Conservation (phyloP, 2,797 vertebrate species). For the Takifugu ocellatus region DNA sequence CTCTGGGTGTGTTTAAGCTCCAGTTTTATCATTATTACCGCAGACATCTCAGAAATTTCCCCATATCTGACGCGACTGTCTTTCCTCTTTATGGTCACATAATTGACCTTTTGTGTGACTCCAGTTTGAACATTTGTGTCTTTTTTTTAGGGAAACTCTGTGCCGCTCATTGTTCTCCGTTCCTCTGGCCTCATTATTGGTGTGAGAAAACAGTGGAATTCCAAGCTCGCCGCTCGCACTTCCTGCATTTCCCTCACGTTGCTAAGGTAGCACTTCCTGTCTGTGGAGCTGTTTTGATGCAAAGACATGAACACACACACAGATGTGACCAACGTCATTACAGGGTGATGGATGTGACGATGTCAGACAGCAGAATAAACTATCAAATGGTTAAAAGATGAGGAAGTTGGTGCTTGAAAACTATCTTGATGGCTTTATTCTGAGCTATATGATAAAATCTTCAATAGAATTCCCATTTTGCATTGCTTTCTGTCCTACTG, state of each 20-base stretch:
- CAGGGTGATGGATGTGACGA: too few species aligned
- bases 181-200: constrained; percentile 34
- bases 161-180: constrained; percentile 52
- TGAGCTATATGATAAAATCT: not conserved
- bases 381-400: too few species aligned
- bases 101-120: constrained; percentile 59
- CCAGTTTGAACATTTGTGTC: constrained; percentile 52
- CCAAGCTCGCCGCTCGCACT: constrained; percentile 63
- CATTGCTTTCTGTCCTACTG: not conserved
- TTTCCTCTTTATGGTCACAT: constrained; percentile 50
- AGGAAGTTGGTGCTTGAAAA: too few species aligned
- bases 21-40: constrained; percentile 13
- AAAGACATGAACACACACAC: constrained; percentile 3
- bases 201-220: constrained; percentile 72
- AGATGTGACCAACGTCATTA: too few species aligned
- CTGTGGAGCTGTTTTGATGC: constrained; percentile 44
- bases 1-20: not conserved
- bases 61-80: constrained; percentile 32
- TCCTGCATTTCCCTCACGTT: constrained; percentile 76
- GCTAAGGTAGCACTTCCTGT: constrained; percentile 78
- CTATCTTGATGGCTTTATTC: too few species aligned
- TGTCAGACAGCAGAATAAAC: too few species aligned
- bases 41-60: constrained; percentile 22
- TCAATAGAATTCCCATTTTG: not conserved
- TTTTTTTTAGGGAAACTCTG: constrained; percentile 35